Evolutionary conservation across 2,113 vertebrate genomes (phyloP), one percentile per base, ranked within the genome.

Genomic region (Australoheros scitulus): DNA sequence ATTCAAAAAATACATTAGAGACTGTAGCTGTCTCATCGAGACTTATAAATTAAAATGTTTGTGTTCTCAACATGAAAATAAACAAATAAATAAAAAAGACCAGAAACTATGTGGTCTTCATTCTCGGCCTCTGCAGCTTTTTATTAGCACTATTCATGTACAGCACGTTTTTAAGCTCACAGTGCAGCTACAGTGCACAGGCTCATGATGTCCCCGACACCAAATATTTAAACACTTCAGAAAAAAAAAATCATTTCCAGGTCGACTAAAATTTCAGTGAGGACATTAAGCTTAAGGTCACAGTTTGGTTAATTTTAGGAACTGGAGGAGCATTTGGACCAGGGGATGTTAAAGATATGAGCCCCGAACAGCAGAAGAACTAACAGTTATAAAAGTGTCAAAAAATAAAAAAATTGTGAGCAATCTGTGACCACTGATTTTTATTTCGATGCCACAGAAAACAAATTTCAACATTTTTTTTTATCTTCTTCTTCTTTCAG

Each of bases 1-100:
- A 11, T 70, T 41, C 11, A 2, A 47, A 1, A 26, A 41, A 6
- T 38, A 26, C 0, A 17, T 61, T 2, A 5, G 36, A 26, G 15
- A 20, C 64, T 47, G 22, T 22, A 47, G 64, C 14, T 26, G 13
- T 26, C 14, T 64, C 61, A 1, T 41, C 1, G 32, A 34, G 32
- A 34, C 32, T 34, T 6, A 34, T 34, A 34, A 34, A 34, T 34
- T 6, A 6, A 6, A 6, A 34, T 47, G 38, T 68, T 68, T 38
- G 63, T 41, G 36, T 34, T 34, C 32, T 34, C 7, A 34, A 34
- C 32, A 6, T 7, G 4, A 34, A 6, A 34, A 34, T 5, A 34
- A 29, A 29, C 3, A 26, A 26, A 26, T 26, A 26, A 26, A 26
- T 26, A 26, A 29, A 29, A 29, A 4, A 29, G 29, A 29, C 29